A percentile compares a stretch with the other conserved stretches of the same genome.
phyloP scores from a whole-genome alignment of 2,797 vertebrate species.

The Phaenicophaeus curvirostris region DNA sequence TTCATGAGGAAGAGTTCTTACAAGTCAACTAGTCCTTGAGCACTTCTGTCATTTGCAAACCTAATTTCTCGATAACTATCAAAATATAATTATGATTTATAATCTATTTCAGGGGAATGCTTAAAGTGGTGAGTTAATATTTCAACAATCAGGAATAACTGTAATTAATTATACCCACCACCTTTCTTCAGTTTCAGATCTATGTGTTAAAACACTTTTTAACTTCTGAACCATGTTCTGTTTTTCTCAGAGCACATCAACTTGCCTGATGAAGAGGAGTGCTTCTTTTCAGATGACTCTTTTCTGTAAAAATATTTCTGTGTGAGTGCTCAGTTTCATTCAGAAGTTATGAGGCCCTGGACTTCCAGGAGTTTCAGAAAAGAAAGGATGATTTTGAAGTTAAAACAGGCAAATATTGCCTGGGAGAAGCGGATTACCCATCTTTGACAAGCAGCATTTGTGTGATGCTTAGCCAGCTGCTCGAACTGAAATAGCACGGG shows the following conservation, averaged over 20 bases:
- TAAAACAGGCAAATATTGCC: not conserved
- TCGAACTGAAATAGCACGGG: not conserved
- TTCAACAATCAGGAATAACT: not conserved
- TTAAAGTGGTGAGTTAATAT: not conserved
- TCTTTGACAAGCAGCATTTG: fast-evolving
- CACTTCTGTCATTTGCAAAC: not conserved
- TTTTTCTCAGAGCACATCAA: not conserved
- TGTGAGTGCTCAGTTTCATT: not conserved
- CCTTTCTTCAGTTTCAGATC: not conserved
- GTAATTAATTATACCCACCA: not conserved
- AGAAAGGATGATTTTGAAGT: not conserved
- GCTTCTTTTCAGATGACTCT: not conserved
- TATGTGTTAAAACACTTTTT: not conserved
- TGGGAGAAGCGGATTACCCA: not conserved
- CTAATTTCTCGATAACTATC: not conserved
- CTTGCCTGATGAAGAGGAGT: not conserved
- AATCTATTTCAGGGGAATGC: not conserved
- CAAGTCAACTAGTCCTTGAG: not conserved
- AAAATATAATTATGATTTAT: not conserved
- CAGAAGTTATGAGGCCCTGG: not conserved
- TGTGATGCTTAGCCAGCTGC: fast-evolving
- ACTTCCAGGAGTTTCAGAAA: not conserved
- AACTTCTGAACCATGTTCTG: not conserved
- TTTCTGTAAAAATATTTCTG: not conserved
- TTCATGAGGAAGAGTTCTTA: not conserved